phyloP scores from a whole-genome alignment of 2,888 invertebrate species.

The Teinopalpus imperialis region DNA sequence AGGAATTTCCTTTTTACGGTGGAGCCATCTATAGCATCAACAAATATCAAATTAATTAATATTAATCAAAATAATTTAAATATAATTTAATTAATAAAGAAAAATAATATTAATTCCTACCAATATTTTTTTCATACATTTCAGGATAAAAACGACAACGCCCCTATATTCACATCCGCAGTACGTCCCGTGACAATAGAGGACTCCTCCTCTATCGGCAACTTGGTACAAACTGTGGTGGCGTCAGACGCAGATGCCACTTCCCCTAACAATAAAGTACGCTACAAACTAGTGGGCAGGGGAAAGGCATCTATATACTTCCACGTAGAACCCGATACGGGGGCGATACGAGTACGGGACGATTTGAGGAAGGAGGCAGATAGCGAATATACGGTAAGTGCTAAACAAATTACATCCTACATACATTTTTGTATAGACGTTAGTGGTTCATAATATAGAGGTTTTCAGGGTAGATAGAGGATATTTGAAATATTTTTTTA shows the following conservation, averaged over 20 bases:
- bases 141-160: slow-evolving; percentile 93
- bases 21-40: too few species aligned
- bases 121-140: too few species aligned
- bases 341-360: slow-evolving; percentile 89
- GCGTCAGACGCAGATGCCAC: slow-evolving; percentile 94
- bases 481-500: too few species aligned
- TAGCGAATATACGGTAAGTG: slow-evolving; percentile 92
- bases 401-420: too few species aligned
- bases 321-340: slow-evolving; percentile 92
- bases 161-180: slow-evolving; percentile 92
- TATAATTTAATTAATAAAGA: too few species aligned
- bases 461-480: too few species aligned
- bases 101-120: too few species aligned
- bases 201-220: slow-evolving; percentile 91
- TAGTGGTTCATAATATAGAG: too few species aligned
- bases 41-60: too few species aligned
- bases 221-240: slow-evolving; percentile 88
- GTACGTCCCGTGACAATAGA: slow-evolving; percentile 92
- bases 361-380: slow-evolving; percentile 92
- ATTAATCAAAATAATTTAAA: too few species aligned
- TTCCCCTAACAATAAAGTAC: slow-evolving; percentile 89
- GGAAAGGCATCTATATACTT: slow-evolving; percentile 93
- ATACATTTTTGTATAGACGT: too few species aligned
- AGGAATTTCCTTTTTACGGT: too few species aligned
- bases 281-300: slow-evolving; percentile 91